phyloP scores from a whole-genome alignment of 2,888 invertebrate species.

The Noctua janthe region DNA sequence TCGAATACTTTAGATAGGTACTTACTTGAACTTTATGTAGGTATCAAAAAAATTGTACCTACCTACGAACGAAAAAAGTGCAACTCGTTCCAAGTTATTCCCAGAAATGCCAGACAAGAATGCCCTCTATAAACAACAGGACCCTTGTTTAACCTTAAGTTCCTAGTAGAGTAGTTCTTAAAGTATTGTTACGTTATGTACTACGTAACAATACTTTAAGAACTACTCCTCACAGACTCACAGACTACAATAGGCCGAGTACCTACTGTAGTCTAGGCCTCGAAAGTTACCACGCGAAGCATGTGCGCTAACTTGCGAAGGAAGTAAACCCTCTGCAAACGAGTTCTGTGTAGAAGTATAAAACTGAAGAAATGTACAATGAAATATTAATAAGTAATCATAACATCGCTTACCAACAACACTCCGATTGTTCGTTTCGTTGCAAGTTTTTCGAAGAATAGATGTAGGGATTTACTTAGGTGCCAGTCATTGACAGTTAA shows the following conservation, averaged over 20 bases:
- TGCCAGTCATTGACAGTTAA: not conserved
- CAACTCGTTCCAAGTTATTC: not conserved
- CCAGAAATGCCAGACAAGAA: not conserved
- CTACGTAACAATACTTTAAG: not conserved
- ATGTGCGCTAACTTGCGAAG: too few relatives aligned
- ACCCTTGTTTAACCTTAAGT: not conserved
- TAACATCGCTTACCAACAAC: too few relatives aligned
- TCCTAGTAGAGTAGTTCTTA: too few relatives aligned
- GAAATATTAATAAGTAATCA: not conserved
- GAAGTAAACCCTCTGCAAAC: too few relatives aligned
- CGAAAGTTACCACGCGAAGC: not conserved
- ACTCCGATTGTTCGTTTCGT: not conserved
- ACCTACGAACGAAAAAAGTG: not conserved
- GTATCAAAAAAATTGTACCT: not conserved
- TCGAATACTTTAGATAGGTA: not conserved
- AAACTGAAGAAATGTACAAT: not conserved
- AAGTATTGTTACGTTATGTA: not conserved
- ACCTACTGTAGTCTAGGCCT: not conserved
- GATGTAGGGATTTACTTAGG: not conserved
- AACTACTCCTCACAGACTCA: not conserved
- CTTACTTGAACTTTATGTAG: not conserved
- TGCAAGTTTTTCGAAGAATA: not conserved
- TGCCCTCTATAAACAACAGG: not conserved
- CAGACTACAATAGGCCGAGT: not conserved
- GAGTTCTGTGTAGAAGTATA: not conserved